These are phyloP conservation scores for Cydia strobilella DNA, from an alignment of 1,140 invertebrate genomes.

Conservation along the genomic window DNA sequence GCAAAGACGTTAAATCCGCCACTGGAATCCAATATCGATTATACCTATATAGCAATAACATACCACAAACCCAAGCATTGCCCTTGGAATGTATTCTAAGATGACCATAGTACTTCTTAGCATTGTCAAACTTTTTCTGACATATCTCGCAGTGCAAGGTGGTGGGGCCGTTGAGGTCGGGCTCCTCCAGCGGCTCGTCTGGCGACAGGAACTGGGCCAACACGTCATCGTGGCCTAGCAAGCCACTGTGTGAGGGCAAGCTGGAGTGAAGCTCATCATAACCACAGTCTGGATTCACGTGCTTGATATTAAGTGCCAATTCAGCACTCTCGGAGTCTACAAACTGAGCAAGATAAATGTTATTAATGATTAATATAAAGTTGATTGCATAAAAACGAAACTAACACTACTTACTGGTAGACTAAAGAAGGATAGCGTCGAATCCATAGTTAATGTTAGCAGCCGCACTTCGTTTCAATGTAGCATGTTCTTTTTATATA, in stretches of 20 bases:
- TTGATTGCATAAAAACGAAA: slow-evolving; percentile 14
- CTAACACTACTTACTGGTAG: slow-evolving; percentile 54
- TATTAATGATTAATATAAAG: background rate
- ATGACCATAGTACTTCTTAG: slow-evolving; percentile 75
- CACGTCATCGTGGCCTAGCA: slow-evolving; percentile 63
- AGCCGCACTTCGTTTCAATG: background rate
- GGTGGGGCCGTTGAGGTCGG: slow-evolving; percentile 69
- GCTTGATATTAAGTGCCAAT: slow-evolving; percentile 49
- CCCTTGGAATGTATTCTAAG: slow-evolving; percentile 72
- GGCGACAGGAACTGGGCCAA: slow-evolving; percentile 64
- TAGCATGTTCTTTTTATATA: background rate
- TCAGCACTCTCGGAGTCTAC: slow-evolving; percentile 59
- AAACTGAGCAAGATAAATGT: slow-evolving; percentile 52
- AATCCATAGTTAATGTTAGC: slow-evolving; percentile 47
- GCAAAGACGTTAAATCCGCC: too few species aligned
- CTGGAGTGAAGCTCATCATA: slow-evolving; percentile 53
- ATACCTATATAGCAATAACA: slow-evolving; percentile 32
- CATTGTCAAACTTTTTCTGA: slow-evolving; percentile 71
- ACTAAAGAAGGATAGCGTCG: slow-evolving; percentile 63
- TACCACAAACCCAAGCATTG: slow-evolving; percentile 73
- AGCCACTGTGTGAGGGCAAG: slow-evolving; percentile 48
- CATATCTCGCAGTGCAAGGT: slow-evolving; percentile 73
- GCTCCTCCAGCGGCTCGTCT: slow-evolving; percentile 67
- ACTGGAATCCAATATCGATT: too few species aligned
- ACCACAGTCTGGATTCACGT: slow-evolving; percentile 45